Evolutionary conservation across 2,888 invertebrate species (phyloP).

Genomic region (Meliscaeva auricollis): DNA sequence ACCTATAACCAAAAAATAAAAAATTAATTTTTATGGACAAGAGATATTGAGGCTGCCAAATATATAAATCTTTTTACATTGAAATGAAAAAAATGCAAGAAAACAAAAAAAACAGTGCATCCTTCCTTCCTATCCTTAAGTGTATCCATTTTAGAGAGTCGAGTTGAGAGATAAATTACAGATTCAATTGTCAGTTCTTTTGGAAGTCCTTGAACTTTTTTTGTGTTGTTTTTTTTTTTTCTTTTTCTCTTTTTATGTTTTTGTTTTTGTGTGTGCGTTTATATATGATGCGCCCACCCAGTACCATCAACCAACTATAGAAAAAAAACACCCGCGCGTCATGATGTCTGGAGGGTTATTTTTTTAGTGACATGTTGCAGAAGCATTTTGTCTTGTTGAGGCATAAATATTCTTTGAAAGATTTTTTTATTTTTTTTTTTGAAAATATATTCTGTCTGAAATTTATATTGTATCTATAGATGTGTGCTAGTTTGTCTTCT

Average conservation of each 20-base stretch:
- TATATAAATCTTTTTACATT: conserved; percentile 5
- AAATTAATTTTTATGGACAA: conserved; percentile 42
- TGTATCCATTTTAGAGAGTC: conserved; percentile 34
- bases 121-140: conserved; percentile 24
- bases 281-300: conserved; percentile 17
- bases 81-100: background rate
- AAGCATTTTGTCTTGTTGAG: conserved; percentile 24
- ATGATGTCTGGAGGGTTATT: conserved; percentile 60
- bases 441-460: conserved; percentile 45
- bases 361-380: conserved; percentile 58
- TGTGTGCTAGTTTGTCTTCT: background rate
- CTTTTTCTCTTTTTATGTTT: conserved; percentile 9
- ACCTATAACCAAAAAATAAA: conserved; percentile 8
- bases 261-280: conserved; percentile 27
- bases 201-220: conserved; percentile 75
- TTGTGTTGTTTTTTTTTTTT: conserved; percentile 11
- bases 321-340: conserved; percentile 38
- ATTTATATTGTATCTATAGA: conserved; percentile 11
- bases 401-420: conserved; percentile 47
- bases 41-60: conserved; percentile 61
- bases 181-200: conserved; percentile 65
- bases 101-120: conserved; percentile 35
- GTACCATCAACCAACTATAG: background rate
- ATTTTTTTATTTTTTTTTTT: conserved; percentile 3
- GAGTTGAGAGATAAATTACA: conserved; percentile 65